A percentile compares a stretch with the other conserved stretches of the same genome.
phyloP scores from a whole-genome alignment of 2,888 invertebrate species.

The Cantharis flavilabris region DNA sequence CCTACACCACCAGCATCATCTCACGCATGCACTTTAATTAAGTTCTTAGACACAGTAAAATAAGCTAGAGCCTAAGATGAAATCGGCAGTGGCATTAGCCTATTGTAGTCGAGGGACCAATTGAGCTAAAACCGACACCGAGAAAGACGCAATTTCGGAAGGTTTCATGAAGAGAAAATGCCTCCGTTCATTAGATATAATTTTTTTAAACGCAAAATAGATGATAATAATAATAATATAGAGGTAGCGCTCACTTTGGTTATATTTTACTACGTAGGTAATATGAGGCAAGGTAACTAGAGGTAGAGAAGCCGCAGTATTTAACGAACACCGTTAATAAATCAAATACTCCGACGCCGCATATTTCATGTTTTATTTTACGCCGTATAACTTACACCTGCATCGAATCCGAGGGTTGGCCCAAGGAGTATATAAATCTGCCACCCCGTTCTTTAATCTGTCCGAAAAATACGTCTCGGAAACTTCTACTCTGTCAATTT shows the following conservation, averaged over 20 bases:
- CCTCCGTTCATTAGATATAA: conserved; percentile 8
- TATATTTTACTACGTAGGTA: conserved; percentile 19
- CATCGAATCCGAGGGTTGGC: conserved; percentile 38
- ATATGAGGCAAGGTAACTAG: conserved; percentile 29
- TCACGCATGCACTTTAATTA: conserved; percentile 13
- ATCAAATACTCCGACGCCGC: conserved; percentile 51
- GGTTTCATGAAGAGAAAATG: conserved; percentile 10
- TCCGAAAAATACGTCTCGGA: conserved; percentile 40
- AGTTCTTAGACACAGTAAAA: conserved; percentile 7
- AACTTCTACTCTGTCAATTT: conserved; percentile 52
- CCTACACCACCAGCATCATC: background rate
- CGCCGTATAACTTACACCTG: conserved; percentile 53
- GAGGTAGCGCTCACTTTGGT: conserved; percentile 17
- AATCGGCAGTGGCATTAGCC: conserved; percentile 54
- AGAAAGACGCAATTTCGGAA: conserved; percentile 23
- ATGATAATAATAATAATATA: conserved; percentile 7
- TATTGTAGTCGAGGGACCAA: conserved; percentile 56
- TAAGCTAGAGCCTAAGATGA: conserved; percentile 40
- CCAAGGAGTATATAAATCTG: conserved; percentile 40
- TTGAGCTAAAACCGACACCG: conserved; percentile 49
- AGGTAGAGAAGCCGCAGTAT: conserved; percentile 42
- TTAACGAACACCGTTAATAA: conserved; percentile 54
- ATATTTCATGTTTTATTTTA: conserved; percentile 55
- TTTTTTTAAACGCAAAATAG: conserved; percentile 12
- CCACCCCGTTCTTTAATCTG: conserved; percentile 42